Base-by-base conservation (phyloP, 2,888 invertebrate genomes). In the Callinectes sapidus region DNA sequence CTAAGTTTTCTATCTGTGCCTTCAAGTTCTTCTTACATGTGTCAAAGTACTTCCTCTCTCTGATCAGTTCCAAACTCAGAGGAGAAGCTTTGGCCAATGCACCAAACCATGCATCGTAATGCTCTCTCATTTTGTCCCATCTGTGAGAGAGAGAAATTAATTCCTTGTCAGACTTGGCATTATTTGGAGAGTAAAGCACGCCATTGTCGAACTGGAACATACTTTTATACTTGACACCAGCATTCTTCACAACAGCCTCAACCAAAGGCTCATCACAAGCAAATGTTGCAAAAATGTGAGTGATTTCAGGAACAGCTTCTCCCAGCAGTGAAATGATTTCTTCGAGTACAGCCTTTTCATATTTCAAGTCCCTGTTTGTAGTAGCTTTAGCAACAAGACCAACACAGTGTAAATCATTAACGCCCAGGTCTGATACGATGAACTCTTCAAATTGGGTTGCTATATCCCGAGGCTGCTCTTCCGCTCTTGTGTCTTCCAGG, bases 121-220 rank as follows among this genome's bases (percentile, higher is more conserved):
- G 91, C 23, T 91, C 77, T 32, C 48, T 87, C 91, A 91, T 91
- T 48, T 66, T 77, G 48, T 88, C 77, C 91, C 91, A 91, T 35
- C 91, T 87, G 48, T 77, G 77, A 14, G 48, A 87, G 8, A 77
- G 23, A 28, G 88, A 48, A 81, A 8, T 54, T 48, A 8, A 23
- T n/a, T 88, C 88, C 42, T 66, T 88, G 18, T 87, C 23, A 16
- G 16, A 8, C 28, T 16, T 18, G 16, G 32, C 77, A 35, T 35
- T 42, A 35, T 48, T 88, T 13, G 91, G 81, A 54, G 91, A 18
- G 71, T 16, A 91, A 5, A 91, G 77, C 28, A 91, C 35, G 13
- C 91, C 91, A 88, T 91, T 91, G 77, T 91, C 91, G 88, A 91
- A 88, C 48, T 88, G 88, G 77, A 88, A 91, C 91, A 91, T 91